Evolutionary conservation across 2,888 invertebrate genomes (phyloP), one percentile per base, ranked within the genome.

Genomic region (Dromius quadrimaculatus): DNA sequence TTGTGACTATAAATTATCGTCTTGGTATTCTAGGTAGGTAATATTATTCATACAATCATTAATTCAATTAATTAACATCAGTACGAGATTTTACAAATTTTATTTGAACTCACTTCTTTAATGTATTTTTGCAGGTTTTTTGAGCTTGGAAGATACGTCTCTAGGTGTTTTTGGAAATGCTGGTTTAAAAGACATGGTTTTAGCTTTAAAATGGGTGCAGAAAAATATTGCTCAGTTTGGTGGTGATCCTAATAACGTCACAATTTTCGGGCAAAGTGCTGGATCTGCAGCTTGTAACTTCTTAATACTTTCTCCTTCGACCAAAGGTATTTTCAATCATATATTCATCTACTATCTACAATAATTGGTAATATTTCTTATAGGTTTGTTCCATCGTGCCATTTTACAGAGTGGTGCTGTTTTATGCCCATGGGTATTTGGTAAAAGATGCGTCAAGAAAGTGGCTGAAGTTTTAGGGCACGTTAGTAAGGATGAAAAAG

Each of bases 401-500:
- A 80, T 80, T 15, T 63, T 76, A 54, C 80, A 80, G 72, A 80
- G 79, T 71, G 80, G 80, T 9, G 72, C 74, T 62, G 74, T 76
- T 3, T 71, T 79, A n/a, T 78, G 76, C 50, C 72, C 71, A 20
- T 80, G 80, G 80, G 77, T 78, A 5, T 73, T 73, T 73, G 79
- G 78, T 9, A 71, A 72, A 66, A 72, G 62, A n/a, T 78, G 77
- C 69, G 77, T 76, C 75, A 47, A 77, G 79, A 54, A 73, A 11
- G 70, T 84, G 57, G 82, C 82, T 1, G 76, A 79, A 70, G 77
- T 78, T 2, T 77, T 82, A 0, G 82, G 83, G 9, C 81, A 81
- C 1, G 75, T 78, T 1, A 81, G 79, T 0, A 77, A 71, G n/a
- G 75, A 77, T 22, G 82, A 84, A 70, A 75, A 76, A 1, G 76